Evolutionary conservation across 2,797 vertebrate species (phyloP), one percentile per base, ranked within the genome.

Genomic region (Silurus aristotelis): DNA sequence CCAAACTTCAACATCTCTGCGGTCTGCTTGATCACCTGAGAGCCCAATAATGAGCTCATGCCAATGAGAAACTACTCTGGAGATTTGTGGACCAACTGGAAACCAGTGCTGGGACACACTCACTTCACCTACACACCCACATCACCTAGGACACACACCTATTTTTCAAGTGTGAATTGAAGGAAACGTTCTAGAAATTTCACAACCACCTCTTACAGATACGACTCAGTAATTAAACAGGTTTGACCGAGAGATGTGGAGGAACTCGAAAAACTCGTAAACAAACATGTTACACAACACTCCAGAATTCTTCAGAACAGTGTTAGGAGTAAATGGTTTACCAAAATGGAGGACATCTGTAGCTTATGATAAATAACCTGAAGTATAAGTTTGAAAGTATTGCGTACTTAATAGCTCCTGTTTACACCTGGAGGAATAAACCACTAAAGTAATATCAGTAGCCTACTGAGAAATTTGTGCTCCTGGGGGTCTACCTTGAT

Each of bases 191-290:
- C 25, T 10, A 13, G 27, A 46, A 15, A 2, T 48, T 64, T 48
- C 58, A 17, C 38, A n/a, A 46, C 43, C 60, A 61, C 38, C 38
- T 25, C 22, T 2, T 25, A 10, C 60, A 19, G 77, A 17, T 15
- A 46, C 4, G 7, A 25, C 31, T 46, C 6, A 1, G 31, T 64
- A 31, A n/a, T 17, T 43, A 7, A 19, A 25, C 60, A 64, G 77
- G 60, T 64, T 80, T 46, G 20, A 15, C 8, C n/a, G 58, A 46
- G 38, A 61, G 60, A 80, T 48, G 38, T 48, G 77, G 38, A 64
- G 60, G 60, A 80, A 80, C 77, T 48, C 63, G 38, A 80, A 25
- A 22, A 25, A 80, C 60, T 66, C 7, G 22, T 66, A 38, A 38
- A 38, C 38, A 38, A 38, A 64, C n/a, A 17, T 0, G 12, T 80